Conservation (phyloP, 2,888 invertebrate species). For the Tryphoninae sp. region DNA sequence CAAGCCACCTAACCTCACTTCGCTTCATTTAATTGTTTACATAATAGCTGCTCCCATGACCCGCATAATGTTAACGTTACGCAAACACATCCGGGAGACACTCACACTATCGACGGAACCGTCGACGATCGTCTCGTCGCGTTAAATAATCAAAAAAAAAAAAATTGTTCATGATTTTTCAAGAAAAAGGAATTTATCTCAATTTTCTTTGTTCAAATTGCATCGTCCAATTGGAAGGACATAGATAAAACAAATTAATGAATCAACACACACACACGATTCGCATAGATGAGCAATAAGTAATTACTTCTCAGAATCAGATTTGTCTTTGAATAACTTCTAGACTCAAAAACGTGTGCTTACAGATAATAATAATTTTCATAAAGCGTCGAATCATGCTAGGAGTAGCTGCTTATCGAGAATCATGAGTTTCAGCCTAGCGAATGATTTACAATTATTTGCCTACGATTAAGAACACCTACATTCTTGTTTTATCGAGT, state of each 20-base stretch:
- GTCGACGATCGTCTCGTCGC: background rate
- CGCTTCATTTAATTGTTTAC: slow-evolving; percentile 56
- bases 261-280: background rate
- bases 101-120: slow-evolving; percentile 27
- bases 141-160: background rate
- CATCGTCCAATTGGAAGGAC: background rate
- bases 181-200: background rate
- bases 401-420: background rate
- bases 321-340: background rate
- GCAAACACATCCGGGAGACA: slow-evolving; percentile 38
- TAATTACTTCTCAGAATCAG: background rate
- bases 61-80: slow-evolving; percentile 47
- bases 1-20: background rate
- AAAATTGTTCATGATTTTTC: background rate
- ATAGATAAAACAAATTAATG: background rate
- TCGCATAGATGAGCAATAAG: background rate
- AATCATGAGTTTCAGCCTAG: background rate
- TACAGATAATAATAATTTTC: background rate
- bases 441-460: background rate
- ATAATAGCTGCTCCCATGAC: slow-evolving; percentile 55
- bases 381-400: background rate
- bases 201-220: background rate
- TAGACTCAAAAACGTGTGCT: background rate
- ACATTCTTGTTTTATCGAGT: background rate
- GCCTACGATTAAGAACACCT: background rate